Evolutionary conservation across 2,113 vertebrate species (phyloP).

Genomic region (Cichladusa arquata): DNA sequence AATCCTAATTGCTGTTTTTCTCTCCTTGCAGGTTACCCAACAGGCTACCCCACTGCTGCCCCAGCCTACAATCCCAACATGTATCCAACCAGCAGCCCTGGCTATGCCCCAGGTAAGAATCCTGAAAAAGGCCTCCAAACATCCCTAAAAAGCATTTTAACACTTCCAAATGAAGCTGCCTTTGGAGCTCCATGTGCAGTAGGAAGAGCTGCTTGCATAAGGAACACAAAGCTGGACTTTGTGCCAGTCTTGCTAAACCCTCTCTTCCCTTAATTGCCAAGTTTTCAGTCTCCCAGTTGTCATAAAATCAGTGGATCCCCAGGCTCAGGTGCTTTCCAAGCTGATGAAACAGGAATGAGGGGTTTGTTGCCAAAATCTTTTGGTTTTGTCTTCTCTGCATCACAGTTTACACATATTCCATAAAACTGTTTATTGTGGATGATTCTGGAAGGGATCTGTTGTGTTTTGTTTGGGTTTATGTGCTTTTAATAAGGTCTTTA

Average conservation of each 20-base stretch:
- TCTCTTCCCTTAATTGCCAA: not conserved
- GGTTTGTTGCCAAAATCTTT: not conserved
- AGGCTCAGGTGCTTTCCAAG: not conserved
- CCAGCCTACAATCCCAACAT: conserved; percentile 95
- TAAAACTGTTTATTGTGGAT: not conserved
- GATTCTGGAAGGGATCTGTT: not conserved
- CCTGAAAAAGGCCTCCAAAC: not conserved
- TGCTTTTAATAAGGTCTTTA: not conserved
- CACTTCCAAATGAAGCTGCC: not conserved
- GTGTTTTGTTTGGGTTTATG: not conserved
- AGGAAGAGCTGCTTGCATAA: not conserved
- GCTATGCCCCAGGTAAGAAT: conserved; percentile 90
- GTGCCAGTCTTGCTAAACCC: not conserved
- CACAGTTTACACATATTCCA: not conserved
- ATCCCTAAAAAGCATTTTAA: too few relatives aligned
- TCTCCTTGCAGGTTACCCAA: conserved; percentile 87
- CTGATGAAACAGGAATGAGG: not conserved
- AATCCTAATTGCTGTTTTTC: not conserved
- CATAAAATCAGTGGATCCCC: not conserved
- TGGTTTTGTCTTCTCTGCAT: not conserved
- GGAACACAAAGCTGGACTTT: not conserved
- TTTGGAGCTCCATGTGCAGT: not conserved
- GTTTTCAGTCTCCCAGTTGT: not conserved
- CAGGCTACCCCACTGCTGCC: conserved; percentile 91
- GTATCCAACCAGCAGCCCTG: conserved; percentile 93